Percentiles rank a stretch among this genome's conserved stretches.
These are phyloP conservation scores for Neoaliturus tenellus DNA, from an alignment of 2,888 invertebrate genomes.

Conservation along the genomic window DNA sequence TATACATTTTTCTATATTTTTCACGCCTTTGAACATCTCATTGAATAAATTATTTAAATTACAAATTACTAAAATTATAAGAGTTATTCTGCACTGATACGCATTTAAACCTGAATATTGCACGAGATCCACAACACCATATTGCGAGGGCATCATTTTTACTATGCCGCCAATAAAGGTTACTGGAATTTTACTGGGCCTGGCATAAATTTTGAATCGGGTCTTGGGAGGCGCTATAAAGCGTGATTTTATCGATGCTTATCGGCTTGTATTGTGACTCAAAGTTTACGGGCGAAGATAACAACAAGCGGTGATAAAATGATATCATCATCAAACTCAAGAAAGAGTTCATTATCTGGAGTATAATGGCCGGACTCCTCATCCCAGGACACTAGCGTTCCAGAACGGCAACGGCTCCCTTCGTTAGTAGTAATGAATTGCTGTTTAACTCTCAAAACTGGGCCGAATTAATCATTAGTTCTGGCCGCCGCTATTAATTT, in stretches of 20 bases:
- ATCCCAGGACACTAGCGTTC: not conserved
- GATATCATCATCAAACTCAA: constrained; percentile 21
- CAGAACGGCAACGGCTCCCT: not conserved
- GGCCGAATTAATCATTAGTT: not conserved
- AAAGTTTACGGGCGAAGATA: constrained; percentile 30
- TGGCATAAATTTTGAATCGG: constrained; percentile 26
- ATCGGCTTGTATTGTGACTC: constrained; percentile 42
- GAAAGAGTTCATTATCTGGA: constrained; percentile 31
- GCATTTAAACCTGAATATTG: too few species aligned
- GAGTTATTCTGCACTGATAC: too few species aligned
- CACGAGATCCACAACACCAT: too few species aligned
- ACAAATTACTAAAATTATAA: too few species aligned
- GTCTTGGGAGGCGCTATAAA: constrained; percentile 14
- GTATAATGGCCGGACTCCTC: not conserved
- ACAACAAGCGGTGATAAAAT: constrained; percentile 26
- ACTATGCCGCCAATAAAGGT: not conserved
- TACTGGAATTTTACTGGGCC: not conserved
- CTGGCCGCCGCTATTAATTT: not conserved
- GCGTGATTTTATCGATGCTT: constrained; percentile 29
- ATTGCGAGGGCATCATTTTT: not conserved
- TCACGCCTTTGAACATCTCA: too few species aligned
- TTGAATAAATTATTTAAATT: too few species aligned
- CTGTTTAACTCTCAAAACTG: constrained; percentile 10
- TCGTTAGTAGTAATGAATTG: constrained; percentile 31
- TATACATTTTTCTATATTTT: too few species aligned